These are phyloP conservation scores for Erpetoichthys calabaricus DNA, from an alignment of 2,797 vertebrate genomes.

Conservation along the genomic window DNA sequence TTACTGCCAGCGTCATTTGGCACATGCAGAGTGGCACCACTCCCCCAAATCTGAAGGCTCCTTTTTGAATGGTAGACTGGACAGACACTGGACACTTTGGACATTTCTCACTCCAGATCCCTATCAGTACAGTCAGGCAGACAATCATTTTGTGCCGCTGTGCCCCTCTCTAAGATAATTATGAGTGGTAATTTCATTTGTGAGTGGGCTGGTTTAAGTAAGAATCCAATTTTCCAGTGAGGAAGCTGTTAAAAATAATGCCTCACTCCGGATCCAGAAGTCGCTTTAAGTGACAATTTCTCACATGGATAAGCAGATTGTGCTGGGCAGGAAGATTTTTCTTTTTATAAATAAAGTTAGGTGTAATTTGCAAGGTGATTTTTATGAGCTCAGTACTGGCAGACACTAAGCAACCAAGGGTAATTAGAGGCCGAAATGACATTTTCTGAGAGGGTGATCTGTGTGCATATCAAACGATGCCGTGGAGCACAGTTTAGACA, in stretches of 20 bases:
- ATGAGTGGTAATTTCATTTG: conserved; percentile 37
- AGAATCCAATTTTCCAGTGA: conserved; percentile 45
- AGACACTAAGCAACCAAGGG: conserved; percentile 2
- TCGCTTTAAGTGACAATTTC: conserved; percentile 42
- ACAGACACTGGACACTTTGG: too few relatives aligned
- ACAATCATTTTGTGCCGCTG: conserved; percentile 5
- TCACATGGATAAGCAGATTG: conserved; percentile 41
- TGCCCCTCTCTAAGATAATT: conserved; percentile 41
- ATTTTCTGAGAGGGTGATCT: conserved; percentile 8
- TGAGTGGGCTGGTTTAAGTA: conserved; percentile 38
- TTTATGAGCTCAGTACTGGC: conserved; percentile 6
- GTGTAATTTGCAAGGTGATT: conserved; percentile 28
- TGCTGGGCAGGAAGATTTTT: conserved; percentile 20
- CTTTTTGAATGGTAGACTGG: too few relatives aligned
- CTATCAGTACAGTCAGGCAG: too few relatives aligned
- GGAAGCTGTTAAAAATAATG: conserved; percentile 36
- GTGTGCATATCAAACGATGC: conserved; percentile 1
- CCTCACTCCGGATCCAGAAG: conserved; percentile 34
- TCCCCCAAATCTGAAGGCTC: too few relatives aligned
- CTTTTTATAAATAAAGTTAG: conserved; percentile 28
- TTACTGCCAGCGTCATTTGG: too few relatives aligned
- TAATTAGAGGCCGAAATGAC: conserved; percentile 13
- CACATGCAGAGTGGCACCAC: too few relatives aligned
- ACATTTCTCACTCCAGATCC: too few relatives aligned
- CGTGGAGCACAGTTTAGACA: background rate